Percentiles rank a stretch among this genome's conserved stretches.
phyloP scores from a whole-genome alignment of 92 coral and sea anemone genomes.

The Isaurus tuberculatus region DNA sequence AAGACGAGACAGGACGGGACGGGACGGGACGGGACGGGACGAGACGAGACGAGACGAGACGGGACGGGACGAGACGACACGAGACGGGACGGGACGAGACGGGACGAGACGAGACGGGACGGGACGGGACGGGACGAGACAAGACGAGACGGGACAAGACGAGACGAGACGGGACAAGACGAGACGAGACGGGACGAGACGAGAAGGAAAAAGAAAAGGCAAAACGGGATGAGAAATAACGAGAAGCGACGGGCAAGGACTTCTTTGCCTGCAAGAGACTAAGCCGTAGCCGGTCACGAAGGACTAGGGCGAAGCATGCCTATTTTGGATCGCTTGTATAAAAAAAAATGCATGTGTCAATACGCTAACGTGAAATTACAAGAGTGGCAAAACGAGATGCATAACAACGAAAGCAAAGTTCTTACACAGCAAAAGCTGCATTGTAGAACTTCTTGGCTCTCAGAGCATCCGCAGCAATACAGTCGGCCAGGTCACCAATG shows the following conservation, averaged over 20 bases:
- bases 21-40: neutral
- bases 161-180: neutral
- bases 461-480: conserved; percentile 42
- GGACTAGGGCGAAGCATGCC: neutral
- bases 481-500: conserved; percentile 38
- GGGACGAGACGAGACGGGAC: neutral
- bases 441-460: conserved; percentile 49
- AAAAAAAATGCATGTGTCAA: no score
- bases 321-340: no score
- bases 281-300: neutral
- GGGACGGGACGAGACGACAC: neutral
- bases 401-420: neutral
- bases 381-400: neutral
- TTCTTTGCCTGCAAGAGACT: neutral
- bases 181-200: neutral
- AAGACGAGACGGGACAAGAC: neutral
- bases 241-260: no score
- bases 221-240: neutral
- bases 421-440: conserved; percentile 33
- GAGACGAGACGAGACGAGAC: neutral
- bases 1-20: neutral
- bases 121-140: neutral
- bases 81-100: neutral
- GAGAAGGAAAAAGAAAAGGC: neutral
- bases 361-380: no score